Evolutionary conservation across 30 jellyfish, hydroid and myxozoan species (phyloP), one percentile per base, ranked within the genome.

Genomic region (Clytia hemisphaerica): DNA sequence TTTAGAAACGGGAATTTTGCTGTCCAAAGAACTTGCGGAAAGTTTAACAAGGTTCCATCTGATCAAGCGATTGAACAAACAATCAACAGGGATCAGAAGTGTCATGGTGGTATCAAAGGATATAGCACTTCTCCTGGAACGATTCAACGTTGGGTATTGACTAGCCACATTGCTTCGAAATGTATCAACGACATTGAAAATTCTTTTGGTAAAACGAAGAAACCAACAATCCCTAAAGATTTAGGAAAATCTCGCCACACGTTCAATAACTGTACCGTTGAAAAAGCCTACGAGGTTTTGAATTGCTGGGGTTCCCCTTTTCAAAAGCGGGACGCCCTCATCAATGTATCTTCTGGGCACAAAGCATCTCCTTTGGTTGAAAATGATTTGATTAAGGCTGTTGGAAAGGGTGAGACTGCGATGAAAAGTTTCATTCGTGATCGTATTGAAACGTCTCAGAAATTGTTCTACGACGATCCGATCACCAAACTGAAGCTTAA

Each of bases 51-150:
- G 27, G 75, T 72, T 36, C 74, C 83, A 7, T 72, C 83, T 27
- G 83, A 72, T 35, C 83, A 72, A 72, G 37, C 66, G 53, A 72
- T 72, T 18, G 77, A 72, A 37, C 83, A 72, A 72, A 72, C 65
- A 37, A 72, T 72, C 83, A 72, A 72, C 26, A 53, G 64, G 37
- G 75, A 55, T 62, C 76, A 72, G 45, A 72, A 72, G 29, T 72
- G 83, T 37, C 38, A 65, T 38, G 86, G 86, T 27, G 86, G 86
- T 25, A 73, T 58, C 6, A 73, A 58, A 25, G 86, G 86, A 24
- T 73, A 37, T 22, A 73, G 86, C 45, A 73, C 79, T 21, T 27
- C 86, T 37, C 57, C 69, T 34, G 79, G 77, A 25, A 73, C 77
- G 1, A 71, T 58, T 58, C 86, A 72, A 58, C 42, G 77, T 42